Base-by-base conservation (phyloP, 2,113 vertebrate genomes). In the Neotoma lepida region DNA sequence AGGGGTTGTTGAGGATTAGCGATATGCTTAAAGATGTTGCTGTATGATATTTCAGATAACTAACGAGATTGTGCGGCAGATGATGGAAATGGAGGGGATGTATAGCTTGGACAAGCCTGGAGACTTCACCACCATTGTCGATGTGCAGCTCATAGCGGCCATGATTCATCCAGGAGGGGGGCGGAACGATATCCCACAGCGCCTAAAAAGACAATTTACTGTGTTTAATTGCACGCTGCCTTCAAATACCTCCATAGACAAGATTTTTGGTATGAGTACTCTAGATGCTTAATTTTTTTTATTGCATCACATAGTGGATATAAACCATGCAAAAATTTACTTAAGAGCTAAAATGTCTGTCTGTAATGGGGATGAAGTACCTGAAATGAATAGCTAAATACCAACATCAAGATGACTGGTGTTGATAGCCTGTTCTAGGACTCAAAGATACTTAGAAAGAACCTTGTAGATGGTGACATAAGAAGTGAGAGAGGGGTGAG, bases 51-150 rank as follows among this genome's bases (percentile, higher is more conserved):
- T 98, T 71, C 95, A 99, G 98, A 96, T 99, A 86, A 99, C 98
- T n/a, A 99, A 99, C 46, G 98, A 99, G 98, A 99, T 99, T 7
- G 98, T 99, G 41, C 98, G 98, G 64, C 98, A 99, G 74, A 98
- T 99, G 98, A 98, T 99, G 98, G 98, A 99, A 92, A 98, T 98
- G 98, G 97, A 97, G 96, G 98, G 98, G 46, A 98, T 99, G 98
- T 99, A 99, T 54, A 99, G 98, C 90, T 78, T 99, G 96, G 98
- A 99, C 94, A 99, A 99, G 90, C 98, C 98, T 54, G 98, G 98
- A 95, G 98, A 99, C 87, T 99, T 99, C 97, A 98, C 98, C 51
- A 98, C 98, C 5, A 98, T 99, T 78, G 98, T 98, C 10, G 98
- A 99, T 26, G 97, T 98, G 20, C 98, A 99, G 61, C 77, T 99